Percentiles rank a stretch among this genome's conserved stretches.
Conservation (phyloP, 2,888 invertebrate species). For the Atrina japonica region DNA sequence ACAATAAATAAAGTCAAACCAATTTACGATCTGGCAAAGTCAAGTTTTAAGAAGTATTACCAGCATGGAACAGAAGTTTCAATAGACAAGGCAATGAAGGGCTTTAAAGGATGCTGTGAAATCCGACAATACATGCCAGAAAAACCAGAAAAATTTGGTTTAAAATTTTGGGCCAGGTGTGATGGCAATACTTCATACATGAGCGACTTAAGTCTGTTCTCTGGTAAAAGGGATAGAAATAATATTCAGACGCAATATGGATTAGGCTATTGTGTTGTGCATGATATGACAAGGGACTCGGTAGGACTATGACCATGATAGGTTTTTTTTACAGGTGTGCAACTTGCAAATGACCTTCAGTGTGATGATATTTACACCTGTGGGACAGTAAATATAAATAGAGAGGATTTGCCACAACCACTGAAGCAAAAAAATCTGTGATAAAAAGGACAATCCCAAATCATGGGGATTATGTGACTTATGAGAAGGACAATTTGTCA, state of each 20-base stretch:
- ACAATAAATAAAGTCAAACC: constrained; percentile 18
- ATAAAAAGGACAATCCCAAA: constrained; percentile 7
- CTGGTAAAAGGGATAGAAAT: constrained; percentile 13
- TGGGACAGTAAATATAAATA: constrained; percentile 7
- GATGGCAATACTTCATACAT: background rate
- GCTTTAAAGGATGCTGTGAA: constrained; percentile 3
- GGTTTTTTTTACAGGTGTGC: constrained; percentile 8
- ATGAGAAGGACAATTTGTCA: background rate
- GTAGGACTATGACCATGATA: background rate
- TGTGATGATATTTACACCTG: constrained; percentile 14
- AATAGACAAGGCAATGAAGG: constrained; percentile 21
- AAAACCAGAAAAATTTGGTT: constrained; percentile 21
- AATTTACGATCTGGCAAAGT: constrained; percentile 14
- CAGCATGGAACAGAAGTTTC: constrained; percentile 13
- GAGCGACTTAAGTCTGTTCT: background rate
- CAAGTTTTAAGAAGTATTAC: constrained; percentile 4
- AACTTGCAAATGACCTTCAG: background rate
- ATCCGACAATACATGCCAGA: constrained; percentile 19
- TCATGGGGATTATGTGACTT: constrained; percentile 3
- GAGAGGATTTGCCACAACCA: constrained; percentile 5
- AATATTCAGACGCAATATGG: constrained; percentile 6
- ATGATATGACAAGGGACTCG: background rate
- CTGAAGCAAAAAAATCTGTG: constrained; percentile 3
- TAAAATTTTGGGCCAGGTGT: constrained; percentile 24
- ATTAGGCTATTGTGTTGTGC: background rate